These are phyloP conservation scores for Bugulina stolonifera DNA, from an alignment of 2,888 invertebrate species.

Conservation along the genomic window DNA sequence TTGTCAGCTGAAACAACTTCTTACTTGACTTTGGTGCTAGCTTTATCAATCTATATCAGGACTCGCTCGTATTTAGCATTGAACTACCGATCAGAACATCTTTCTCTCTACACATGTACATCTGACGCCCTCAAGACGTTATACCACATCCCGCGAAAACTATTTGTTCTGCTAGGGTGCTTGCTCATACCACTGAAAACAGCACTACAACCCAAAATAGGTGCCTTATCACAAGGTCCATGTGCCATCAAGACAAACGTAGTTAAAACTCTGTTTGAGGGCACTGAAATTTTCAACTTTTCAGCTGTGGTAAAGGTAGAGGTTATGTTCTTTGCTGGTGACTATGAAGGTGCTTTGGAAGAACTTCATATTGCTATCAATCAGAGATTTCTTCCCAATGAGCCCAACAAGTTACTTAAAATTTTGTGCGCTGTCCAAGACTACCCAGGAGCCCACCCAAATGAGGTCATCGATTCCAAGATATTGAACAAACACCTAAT, in stretches of 20 bases:
- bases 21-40: not conserved
- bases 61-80: not conserved
- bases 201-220: not conserved
- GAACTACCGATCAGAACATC: not conserved
- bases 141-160: not conserved
- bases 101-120: not conserved
- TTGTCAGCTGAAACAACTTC: not conserved
- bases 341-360: too few relatives aligned
- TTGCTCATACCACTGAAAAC: not conserved
- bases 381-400: too few relatives aligned
- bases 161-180: not conserved
- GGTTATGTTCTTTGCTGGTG: not conserved
- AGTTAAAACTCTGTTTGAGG: too few relatives aligned
- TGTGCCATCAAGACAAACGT: too few relatives aligned
- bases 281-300: too few relatives aligned
- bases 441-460: too few relatives aligned
- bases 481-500: too few relatives aligned
- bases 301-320: not conserved
- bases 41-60: conserved; percentile 1
- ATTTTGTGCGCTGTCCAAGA: too few relatives aligned
- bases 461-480: too few relatives aligned
- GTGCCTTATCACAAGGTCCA: too few relatives aligned
- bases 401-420: too few relatives aligned
- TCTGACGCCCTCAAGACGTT: not conserved
- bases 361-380: too few relatives aligned